Base-by-base conservation (phyloP, 2,888 invertebrate species). In the Heterodera filipjevi region DNA sequence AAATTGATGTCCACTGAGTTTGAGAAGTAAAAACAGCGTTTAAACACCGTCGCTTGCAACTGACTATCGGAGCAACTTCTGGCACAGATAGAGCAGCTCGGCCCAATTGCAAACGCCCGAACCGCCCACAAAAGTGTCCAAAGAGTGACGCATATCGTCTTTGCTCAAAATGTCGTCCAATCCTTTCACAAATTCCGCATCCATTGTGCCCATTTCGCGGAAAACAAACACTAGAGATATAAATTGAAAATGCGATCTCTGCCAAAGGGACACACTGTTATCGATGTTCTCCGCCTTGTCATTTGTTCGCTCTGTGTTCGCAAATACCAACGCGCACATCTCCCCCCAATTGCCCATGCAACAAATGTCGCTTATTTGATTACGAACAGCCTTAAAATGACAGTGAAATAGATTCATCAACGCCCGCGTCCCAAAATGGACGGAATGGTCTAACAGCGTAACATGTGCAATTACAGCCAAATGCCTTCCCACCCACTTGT, bases 141-240 rank as follows among this genome's bases (percentile, higher is more conserved):
- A 35, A 35, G 66, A 33, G 1, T 49, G 66, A 19, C 49, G 46
- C 2, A 76, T 12, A n/a, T 81, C 66, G 35, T 76, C 74, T 59
- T 19, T 19, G 75, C 70, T 49, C 35, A 79, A 66, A 6, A 71
- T 8, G 22, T 8, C 22, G 49, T 76, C 71, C 14, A 33, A 30
- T 44, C 44, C 72, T 35, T 80, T 80, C 39, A 80, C 80, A 27
- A 72, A 81, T 22, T 80, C 80, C 16, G 80, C 80, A 46, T 80
- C 75, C 33, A 73, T 35, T 12, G 32, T 44, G 10, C 79, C 79
- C 66, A 80, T 39, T 35, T 80, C 33, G 59, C 79, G 49, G 32
- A 81, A 73, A 19, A 71, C 76, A 33, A 66, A 80, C 59, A 59
- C 59, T 59, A 27, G 22, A 27, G 27, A 27, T 10, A 2, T 49